Base-by-base conservation (phyloP, 2,888 invertebrate species). In the Catocala nupta region DNA sequence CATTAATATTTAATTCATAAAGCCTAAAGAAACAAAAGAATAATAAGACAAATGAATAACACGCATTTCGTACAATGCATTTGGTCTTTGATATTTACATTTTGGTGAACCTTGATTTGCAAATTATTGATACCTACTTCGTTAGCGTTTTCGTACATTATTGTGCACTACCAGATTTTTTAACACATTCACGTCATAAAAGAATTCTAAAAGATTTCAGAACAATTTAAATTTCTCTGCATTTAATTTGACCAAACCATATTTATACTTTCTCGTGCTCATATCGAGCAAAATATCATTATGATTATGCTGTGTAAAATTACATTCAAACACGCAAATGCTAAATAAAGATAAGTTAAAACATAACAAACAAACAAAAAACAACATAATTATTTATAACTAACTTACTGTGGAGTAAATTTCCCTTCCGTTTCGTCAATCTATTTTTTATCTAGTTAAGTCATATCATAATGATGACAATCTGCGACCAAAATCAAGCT, bases 151-250 rank as follows among this genome's bases (percentile, higher is more conserved):
- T 54, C 61, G 51, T 59, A 63, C 43, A 59, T 81, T 43, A n/a
- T n/a, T 44, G 45, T 4, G 25, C 55, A 63, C 1, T 33, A 5
- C 50, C 12, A 60, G 67, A 68, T 77, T 78, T 71, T n/a, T 71
- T 75, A 75, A 76, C 78, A 77, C 74, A 79, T 67, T 73, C 67
- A 63, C 70, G 78, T 77, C 79, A 81, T 81, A 82, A 82, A 86
- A 81, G 73, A 48, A 77, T 39, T 39, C 9, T 39, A 8, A 39
- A 39, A 39, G 6, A 39, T 39, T 8, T 8, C 36, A 39, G 36
- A 8, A 7, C 6, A 39, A 39, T 39, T 39, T 3, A 25, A 25
- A 25, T 25, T 25, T 25, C 25, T 25, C 25, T 25, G 25, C 25
- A 25, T 25, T 25, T 25, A 1, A 25, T 3, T 25, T 25, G 25